These are phyloP conservation scores for Frieseomelitta varia DNA, from an alignment of 1,140 invertebrate genomes.

Conservation along the genomic window DNA sequence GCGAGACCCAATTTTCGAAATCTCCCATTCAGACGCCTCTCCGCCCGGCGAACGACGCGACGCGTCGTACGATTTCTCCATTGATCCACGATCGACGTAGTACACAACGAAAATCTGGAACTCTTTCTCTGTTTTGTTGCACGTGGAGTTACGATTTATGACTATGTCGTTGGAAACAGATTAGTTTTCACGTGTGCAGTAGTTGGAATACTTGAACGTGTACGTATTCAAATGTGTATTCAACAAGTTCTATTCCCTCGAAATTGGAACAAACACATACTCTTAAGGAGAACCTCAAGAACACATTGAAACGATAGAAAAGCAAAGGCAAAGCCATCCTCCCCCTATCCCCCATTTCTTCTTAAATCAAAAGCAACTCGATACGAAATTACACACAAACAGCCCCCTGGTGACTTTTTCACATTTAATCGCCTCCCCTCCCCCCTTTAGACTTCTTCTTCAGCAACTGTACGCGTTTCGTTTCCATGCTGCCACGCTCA, in stretches of 20 bases:
- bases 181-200: no score
- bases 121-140: not conserved
- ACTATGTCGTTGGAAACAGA: not conserved
- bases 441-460: no score
- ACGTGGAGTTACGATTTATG: not conserved
- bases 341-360: no score
- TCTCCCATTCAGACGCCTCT: not conserved
- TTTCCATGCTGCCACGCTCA: not conserved
- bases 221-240: no score
- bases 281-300: no score
- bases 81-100: not conserved
- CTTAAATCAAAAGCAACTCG: not conserved
- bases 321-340: no score
- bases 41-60: not conserved
- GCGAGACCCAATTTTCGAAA: conserved; percentile 8
- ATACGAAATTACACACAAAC: not conserved
- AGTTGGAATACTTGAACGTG: no score
- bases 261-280: no score
- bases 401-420: not conserved
- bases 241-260: no score
- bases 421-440: no score
- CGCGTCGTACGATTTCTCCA: not conserved
- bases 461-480: not conserved
- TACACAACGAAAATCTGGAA: not conserved
- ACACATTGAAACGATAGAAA: no score